Conservation (phyloP, 2,888 invertebrate genomes). For the Pseudococcus longispinus region DNA sequence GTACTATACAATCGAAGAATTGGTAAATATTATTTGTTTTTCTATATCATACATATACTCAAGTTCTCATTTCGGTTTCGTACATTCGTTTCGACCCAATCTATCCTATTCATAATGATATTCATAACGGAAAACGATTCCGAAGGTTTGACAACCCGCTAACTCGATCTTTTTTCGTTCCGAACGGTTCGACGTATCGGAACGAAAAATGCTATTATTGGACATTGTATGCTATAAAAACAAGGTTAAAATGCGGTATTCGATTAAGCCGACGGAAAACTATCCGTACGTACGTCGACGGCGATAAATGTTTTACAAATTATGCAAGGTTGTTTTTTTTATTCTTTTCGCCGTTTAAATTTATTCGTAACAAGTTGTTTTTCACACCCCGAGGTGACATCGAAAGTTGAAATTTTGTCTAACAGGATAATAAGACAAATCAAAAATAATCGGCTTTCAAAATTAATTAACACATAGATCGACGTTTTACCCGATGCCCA, state of each 20-base stretch:
- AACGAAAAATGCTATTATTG: background rate
- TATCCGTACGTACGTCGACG: background rate
- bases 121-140: background rate
- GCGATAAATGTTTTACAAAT: constrained; percentile 10
- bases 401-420: constrained; percentile 35
- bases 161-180: background rate
- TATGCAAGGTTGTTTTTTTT: constrained; percentile 1
- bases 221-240: background rate
- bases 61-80: too few species aligned
- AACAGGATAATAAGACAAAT: constrained; percentile 32
- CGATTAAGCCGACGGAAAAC: background rate
- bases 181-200: background rate
- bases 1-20: too few species aligned
- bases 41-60: too few species aligned
- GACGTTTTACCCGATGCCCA: background rate
- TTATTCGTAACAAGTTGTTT: constrained; percentile 19
- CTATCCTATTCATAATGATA: too few species aligned
- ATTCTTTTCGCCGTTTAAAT: background rate
- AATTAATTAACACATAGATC: constrained; percentile 35
- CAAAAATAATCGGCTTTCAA: constrained; percentile 27
- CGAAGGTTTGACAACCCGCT: background rate
- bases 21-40: too few species aligned
- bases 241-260: background rate
- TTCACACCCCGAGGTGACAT: constrained; percentile 27
- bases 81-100: too few species aligned